These are phyloP conservation scores for Babylonia areolata DNA, from an alignment of 1,140 invertebrate species.

Conservation along the genomic window DNA sequence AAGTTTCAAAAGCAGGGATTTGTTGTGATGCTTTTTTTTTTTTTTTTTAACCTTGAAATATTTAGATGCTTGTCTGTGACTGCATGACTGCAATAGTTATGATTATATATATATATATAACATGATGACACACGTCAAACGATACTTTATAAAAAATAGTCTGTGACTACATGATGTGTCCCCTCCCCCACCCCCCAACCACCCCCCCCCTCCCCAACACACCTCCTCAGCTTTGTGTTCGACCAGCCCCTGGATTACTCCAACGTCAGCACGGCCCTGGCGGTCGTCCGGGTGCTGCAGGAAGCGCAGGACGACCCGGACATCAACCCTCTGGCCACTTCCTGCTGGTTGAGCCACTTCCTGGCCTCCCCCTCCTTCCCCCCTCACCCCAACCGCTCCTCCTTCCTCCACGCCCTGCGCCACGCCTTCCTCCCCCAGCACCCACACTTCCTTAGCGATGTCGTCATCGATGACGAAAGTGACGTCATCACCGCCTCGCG, in stretches of 20 bases:
- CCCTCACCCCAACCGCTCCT: constrained; percentile 64
- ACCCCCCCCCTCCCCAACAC: too few relatives aligned
- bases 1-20: too few relatives aligned
- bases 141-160: too few relatives aligned
- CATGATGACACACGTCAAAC: too few relatives aligned
- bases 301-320: constrained; percentile 16
- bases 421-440: constrained; percentile 76
- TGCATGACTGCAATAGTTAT: too few relatives aligned
- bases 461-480: constrained; percentile 87
- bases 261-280: background rate
- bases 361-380: background rate
- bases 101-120: too few relatives aligned
- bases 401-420: constrained; percentile 84
- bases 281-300: background rate
- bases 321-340: background rate
- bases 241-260: constrained; percentile 6
- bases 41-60: too few relatives aligned
- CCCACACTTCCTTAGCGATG: constrained; percentile 83
- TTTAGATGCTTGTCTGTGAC: too few relatives aligned
- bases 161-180: too few relatives aligned
- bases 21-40: too few relatives aligned
- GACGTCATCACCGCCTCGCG: constrained; percentile 84
- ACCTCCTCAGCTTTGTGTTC: background rate
- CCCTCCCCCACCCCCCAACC: too few relatives aligned
- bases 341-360: constrained; percentile 11